Base-by-base conservation (phyloP, 2,888 invertebrate genomes). In the Hypena proboscidalis region DNA sequence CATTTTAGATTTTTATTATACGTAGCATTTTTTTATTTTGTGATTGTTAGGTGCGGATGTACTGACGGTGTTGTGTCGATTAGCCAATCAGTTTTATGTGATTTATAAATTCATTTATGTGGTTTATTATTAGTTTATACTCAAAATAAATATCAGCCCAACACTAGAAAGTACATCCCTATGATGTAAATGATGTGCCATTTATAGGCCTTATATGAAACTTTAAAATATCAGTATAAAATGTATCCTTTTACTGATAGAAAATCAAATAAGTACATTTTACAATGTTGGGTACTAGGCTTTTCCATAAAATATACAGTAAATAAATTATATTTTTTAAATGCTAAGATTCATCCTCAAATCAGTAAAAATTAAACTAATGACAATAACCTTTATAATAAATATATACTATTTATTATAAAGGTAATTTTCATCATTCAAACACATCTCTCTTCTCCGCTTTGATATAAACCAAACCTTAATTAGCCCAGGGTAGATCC, bases 141-240 rank as follows among this genome's bases (percentile, higher is more conserved):
- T 26, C 2, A 7, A 2, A 11, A 10, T 17, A 17, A 17, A 17
- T 4, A 17, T 17, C 17, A 5, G 17, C 3, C 3, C 17, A 4
- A 3, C 3, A 4, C 5, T 17, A 17, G 27, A 35, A 23, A 13
- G 13, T 15, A 35, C 36, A 26, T 36, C 13, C 7, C 15, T 47
- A 49, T 22, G n/a, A 21, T 38, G 42, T 33, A 20, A 42, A 41
- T 47, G 15, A 41, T 48, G 57, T 62, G 62, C 61, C 61, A 62
- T 61, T 35, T 48, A 50, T 49, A 42, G 53, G 43, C 32, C 50
- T 45, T 53, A 50, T 20, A 6, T n/a, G 7, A 17, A 25, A 23
- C 35, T 22, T 20, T 30, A 8, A 35, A 25, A 30, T 41, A 0
- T 27, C 13, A 25, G 19, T 15, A 30, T 31, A 6, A 11, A 19